Evolutionary conservation across 2,888 invertebrate species (phyloP), one percentile per base, ranked within the genome.

Genomic region (Chrysomela aeneicollis): DNA sequence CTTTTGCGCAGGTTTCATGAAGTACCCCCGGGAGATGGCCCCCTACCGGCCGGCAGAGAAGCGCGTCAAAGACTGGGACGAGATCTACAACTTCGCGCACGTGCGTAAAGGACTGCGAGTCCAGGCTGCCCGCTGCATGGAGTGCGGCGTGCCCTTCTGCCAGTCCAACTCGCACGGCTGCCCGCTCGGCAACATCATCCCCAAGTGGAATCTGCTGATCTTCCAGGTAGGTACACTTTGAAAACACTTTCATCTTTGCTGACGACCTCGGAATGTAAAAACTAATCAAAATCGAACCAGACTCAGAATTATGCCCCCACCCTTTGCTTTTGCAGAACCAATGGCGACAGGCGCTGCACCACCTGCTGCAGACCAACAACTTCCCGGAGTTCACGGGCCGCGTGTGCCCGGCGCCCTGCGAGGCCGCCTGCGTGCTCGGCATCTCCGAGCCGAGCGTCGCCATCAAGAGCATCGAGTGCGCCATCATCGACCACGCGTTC

Each of bases 61-160:
- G 73, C 89, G 99, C 0, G 83, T 94, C 73, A 90, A 94, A 68
- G 98, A 99, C 83, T 99, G 98, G 98, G 91, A 95, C 70, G 99
- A 99, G 86, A 94, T 99, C 71, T 98, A 96, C 84, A 93, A 95
- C 81, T 91, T 90, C 77, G 86, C 86, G 15, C 91, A 91, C 73
- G 95, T 98, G 8, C 89, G 95, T 6, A 92, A 93, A 81, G 95
- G 94, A n/a, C 86, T 99, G 49, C 87, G 92, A 55, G 88, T 92
- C 9, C 97, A 97, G 81, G 96, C 97, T 1, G 96, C 97, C 0
- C 87, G 97, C 49, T 99, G 98, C 80, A 98, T 98, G 98, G 98
- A 98, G 79, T 98, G 98, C 82, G 98, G 98, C 21, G 97, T 99
- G n/a, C 97, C 97, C 8, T 97, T 97, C 86, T 99, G 99, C 80